Evolutionary conservation across 2,113 vertebrate genomes (phyloP), one percentile per base, ranked within the genome.

Genomic region (Colinus virginianus): DNA sequence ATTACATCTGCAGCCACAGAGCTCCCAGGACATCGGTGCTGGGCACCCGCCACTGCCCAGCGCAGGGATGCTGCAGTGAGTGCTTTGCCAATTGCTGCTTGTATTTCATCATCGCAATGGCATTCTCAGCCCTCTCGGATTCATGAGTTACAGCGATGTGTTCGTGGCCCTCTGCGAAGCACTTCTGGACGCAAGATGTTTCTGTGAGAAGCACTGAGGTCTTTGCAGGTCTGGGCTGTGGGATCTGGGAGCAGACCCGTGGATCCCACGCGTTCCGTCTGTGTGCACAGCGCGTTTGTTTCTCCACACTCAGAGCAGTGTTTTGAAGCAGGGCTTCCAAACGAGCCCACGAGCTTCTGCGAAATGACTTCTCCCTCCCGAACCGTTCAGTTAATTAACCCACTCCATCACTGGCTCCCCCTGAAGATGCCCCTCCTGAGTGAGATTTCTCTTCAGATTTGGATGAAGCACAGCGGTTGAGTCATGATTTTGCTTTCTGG

Each of bases 401-500:
- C 7, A 48, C 87, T 21, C 36, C 56, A 80, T 88, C 28, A 9
- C 87, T 84, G 93, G 51, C 88, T 94, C 64, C 59, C 74, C 87
- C 93, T 45, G 32, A 42, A 71, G 68, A 94, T 23, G 17, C 59
- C 81, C 79, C 36, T 95, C 81, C 87, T 36, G 48, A 59, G 72
- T 0, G 4, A 80, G 92, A 68, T 79, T 94, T 89, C 85, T 58
- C 68, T 71, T 88, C 28, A 88, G 71, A 83, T 94, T 96, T 96
- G 94, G 91, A 95, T 74, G 69, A 90, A 82, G 74, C 3, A 21
- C 93, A 90, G 38, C 0, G 6, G 66, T 86, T 95, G 95, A 97
- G 96, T 82, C 78, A 72, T 84, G 88, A 88, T 51, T 88, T 88
- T 86, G 95, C 81, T 49, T 84, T 85, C 89, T 84, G 94, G 84